Base-by-base conservation (phyloP, 2,113 vertebrate genomes). In the Melanostigma gelatinosum region DNA sequence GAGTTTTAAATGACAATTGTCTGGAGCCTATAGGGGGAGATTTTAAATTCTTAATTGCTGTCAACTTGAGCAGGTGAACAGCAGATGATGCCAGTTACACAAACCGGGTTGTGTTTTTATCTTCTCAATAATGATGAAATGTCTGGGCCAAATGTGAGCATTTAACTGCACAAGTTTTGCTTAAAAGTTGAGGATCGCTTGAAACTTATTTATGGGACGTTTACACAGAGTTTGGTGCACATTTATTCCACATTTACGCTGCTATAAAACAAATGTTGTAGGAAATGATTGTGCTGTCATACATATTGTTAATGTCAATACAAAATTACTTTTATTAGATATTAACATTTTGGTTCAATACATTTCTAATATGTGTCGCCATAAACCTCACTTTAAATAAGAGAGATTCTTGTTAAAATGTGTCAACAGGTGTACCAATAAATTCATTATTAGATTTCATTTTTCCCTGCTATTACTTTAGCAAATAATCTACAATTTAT, bases 1-100 rank as follows among this genome's bases (percentile, higher is more conserved):
- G 40, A 50, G 65, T 72, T 84, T 82, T 72, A 61, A 72, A 80
- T 80, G 74, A 77, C 72, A 70, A 42, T 63, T 72, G 79, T 89
- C 85, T 84, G 61, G 75, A 84, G 69, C 67, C 82, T 80, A 44
- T 79, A 61, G 63, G 27, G 50, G 58, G 24, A 55, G 8, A 76
- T 82, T 82, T 83, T 38, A 65, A 83, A 80, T 32, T 75, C 72
- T 84, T 88, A 89, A 91, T 91, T 87, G 87, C 80, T 92, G 91
- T 89, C 92, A 93, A 75, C 87, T 85, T 85, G 24, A 87, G 74
- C 50, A 36, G 82, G 65, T 50, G 65, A 72, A 72, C 29, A 8
- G 65, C 20, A 58, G 24, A 69, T 60, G 38, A 84, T 82, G 82
- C 32, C 79, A 46, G 20, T 65, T 76, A 54, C 55, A 86, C 62